Evolutionary conservation across 2,113 vertebrate species (phyloP), one percentile per base, ranked within the genome.

Genomic region (Rhinolophus ferrumequinum): DNA sequence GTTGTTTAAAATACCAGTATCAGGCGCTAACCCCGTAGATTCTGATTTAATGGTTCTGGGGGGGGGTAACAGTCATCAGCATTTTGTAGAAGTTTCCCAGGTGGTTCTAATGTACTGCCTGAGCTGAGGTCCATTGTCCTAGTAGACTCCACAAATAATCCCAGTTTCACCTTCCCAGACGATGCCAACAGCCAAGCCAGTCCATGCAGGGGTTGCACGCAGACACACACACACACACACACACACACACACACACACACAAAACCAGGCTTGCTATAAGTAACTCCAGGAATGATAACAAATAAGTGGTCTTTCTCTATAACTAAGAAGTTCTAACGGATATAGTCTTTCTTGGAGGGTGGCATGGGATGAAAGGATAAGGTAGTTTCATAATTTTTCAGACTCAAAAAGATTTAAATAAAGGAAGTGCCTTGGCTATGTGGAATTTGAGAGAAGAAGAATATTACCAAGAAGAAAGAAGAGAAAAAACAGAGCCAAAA

Each of bases 11-110:
- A n/a, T 67, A n/a, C 50, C 21, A 14, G 22, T 69, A 28, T 60
- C 41, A 70, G 44, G 12, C 10, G 12, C 60, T 67, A 56, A 58
- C 35, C 47, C 18, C 22, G 54, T 33, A 72, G n/a, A 86, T 60
- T 93, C n/a, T 67, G 70, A 84, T 79, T 92, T 60, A 88, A 56
- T 75, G 14, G 12, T 56, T 96, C 72, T 64, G 41, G 60, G 60
- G 50, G 26, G 54, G 8, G 12, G 30, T 52, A 75, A 52, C 10
- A 81, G 41, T 81, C 67, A 50, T 89, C 47, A 76, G 56, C 54
- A 69, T 90, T 77, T 85, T 72, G 2, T n/a, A 64, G 28, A 56
- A 8, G 8, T 56, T 76, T 67, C 52, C 41, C 62, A 52, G n/a
- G 54, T 56, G 30, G 54, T 66, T 66, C 82, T 52, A 30, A 69